These are phyloP conservation scores for Ectemnius lituratus DNA, from an alignment of 2,888 invertebrate genomes.

Conservation along the genomic window DNA sequence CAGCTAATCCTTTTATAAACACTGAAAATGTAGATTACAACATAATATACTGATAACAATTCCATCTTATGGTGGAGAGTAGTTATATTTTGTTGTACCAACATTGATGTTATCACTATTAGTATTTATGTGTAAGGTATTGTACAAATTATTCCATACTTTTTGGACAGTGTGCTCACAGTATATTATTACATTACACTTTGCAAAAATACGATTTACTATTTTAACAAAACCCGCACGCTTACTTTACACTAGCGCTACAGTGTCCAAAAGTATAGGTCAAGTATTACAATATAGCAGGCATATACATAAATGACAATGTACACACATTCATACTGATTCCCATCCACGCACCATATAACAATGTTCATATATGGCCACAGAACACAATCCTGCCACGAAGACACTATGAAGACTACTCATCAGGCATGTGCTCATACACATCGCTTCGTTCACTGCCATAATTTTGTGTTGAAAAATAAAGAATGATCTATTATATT, in stretches of 20 bases:
- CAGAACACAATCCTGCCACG: constrained; percentile 45
- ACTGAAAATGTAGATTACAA: constrained; percentile 75
- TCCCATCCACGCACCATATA: constrained; percentile 55
- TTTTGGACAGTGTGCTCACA: constrained; percentile 73
- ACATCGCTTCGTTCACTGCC: constrained; percentile 58
- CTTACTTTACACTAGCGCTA: constrained; percentile 66
- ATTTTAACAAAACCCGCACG: constrained; percentile 66
- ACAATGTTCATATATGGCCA: constrained; percentile 55
- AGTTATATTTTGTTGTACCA: constrained; percentile 74
- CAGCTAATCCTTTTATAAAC: constrained; percentile 72
- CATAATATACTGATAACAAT: constrained; percentile 74
- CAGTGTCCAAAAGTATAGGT: constrained; percentile 75
- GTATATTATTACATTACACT: constrained; percentile 63
- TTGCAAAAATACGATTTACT: constrained; percentile 73
- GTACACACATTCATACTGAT: constrained; percentile 56
- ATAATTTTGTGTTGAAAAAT: constrained; percentile 69
- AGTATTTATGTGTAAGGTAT: constrained; percentile 70
- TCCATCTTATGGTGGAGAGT: constrained; percentile 70
- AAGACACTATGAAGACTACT: constrained; percentile 56
- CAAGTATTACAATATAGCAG: constrained; percentile 71
- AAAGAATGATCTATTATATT: constrained; percentile 74
- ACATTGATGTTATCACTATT: constrained; percentile 72
- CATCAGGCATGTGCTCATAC: constrained; percentile 68
- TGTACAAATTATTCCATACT: constrained; percentile 75
- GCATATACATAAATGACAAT: constrained; percentile 63